These are phyloP conservation scores for Drosophila parvula DNA, from an alignment of 1,140 invertebrate genomes.

Conservation along the genomic window DNA sequence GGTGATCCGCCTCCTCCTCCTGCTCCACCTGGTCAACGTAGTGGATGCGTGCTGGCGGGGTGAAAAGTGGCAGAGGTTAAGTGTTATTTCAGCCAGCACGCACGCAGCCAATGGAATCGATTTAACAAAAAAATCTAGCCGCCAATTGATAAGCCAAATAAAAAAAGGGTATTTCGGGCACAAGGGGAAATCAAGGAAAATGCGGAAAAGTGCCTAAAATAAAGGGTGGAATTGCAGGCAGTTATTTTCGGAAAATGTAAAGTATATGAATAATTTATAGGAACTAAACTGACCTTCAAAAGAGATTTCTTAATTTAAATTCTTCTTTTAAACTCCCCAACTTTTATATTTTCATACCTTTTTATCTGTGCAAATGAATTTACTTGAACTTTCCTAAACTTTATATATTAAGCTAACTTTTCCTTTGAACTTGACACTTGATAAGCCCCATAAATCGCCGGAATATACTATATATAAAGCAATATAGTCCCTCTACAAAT, in stretches of 20 bases:
- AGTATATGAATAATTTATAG: too few relatives aligned
- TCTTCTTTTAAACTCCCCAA: neutral
- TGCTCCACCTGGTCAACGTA: conserved; percentile 66
- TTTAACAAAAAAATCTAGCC: conserved; percentile 61
- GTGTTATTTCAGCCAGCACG: conserved; percentile 42
- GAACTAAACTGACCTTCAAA: neutral
- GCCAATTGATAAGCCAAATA: conserved; percentile 34
- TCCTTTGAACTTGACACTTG: neutral
- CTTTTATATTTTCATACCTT: neutral
- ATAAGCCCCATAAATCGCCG: too few relatives aligned
- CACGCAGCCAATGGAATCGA: conserved; percentile 64
- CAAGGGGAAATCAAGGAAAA: neutral
- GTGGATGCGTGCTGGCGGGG: conserved; percentile 69
- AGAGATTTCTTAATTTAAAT: neutral
- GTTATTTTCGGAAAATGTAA: neutral
- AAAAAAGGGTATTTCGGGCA: conserved; percentile 3
- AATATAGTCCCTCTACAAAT: neutral
- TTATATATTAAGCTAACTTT: neutral
- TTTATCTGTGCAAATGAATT: too few relatives aligned
- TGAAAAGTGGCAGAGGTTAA: conserved; percentile 1
- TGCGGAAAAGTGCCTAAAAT: neutral
- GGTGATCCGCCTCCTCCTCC: conserved; percentile 41
- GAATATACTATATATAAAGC: neutral
- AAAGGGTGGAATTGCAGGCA: neutral
- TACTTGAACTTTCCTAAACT: neutral